Evolutionary conservation across 2,888 invertebrate genomes (phyloP).

Genomic region (Orthosia cruda): DNA sequence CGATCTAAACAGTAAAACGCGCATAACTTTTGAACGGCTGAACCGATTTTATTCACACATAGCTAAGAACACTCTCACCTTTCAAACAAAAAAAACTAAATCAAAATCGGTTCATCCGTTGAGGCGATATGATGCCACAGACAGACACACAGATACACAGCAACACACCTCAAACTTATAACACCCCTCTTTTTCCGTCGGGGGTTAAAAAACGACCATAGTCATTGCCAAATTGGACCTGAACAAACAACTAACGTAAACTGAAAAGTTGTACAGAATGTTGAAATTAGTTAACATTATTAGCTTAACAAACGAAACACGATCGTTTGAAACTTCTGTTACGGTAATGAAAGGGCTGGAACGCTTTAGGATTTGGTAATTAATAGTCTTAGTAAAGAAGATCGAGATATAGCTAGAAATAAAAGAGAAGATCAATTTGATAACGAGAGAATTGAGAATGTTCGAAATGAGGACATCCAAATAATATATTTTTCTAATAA

Average conservation of each 20-base stretch:
- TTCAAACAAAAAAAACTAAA: too few relatives aligned
- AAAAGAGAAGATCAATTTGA: not conserved
- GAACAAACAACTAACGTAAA: constrained; percentile 43
- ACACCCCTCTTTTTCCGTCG: too few relatives aligned
- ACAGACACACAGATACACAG: too few relatives aligned
- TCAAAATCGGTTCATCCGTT: too few relatives aligned
- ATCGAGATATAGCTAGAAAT: not conserved
- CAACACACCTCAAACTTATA: too few relatives aligned
- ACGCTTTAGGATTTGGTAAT: not conserved
- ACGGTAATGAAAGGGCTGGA: constrained; percentile 1
- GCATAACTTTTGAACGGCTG: too few relatives aligned
- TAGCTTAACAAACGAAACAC: constrained; percentile 21
- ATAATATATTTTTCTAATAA: too few relatives aligned
- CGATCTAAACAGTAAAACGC: too few relatives aligned
- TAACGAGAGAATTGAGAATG: not conserved
- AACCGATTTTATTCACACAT: too few relatives aligned
- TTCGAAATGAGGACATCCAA: not conserved
- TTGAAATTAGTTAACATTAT: constrained; percentile 39
- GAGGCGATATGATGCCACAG: too few relatives aligned
- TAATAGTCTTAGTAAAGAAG: not conserved
- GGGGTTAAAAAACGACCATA: constrained; percentile 24
- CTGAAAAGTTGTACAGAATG: constrained; percentile 26
- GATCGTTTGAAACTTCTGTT: constrained; percentile 23
- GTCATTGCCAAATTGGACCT: constrained; percentile 42
- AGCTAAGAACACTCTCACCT: too few relatives aligned